Evolutionary conservation across 2,113 vertebrate species (phyloP).

Genomic region (Engraulis encrasicolus): DNA sequence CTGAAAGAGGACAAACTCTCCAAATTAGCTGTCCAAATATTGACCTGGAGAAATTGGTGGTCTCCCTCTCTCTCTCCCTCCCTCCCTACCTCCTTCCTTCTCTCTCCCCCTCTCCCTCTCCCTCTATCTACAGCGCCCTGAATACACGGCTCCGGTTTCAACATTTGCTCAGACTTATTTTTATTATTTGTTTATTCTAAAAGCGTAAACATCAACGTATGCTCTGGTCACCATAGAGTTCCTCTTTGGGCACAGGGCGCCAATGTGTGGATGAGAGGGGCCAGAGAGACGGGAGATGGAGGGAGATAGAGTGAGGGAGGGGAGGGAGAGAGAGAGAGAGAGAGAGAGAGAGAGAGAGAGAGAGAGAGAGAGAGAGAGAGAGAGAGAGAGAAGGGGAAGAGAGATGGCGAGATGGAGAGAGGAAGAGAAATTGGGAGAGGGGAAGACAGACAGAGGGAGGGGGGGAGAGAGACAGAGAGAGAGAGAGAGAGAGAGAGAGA

Average conservation of each 20-base stretch:
- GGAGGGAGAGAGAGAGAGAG: not conserved
- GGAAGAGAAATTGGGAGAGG: not conserved
- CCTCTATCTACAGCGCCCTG: conserved; percentile 68
- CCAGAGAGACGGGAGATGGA: conserved; percentile 54
- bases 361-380: not conserved
- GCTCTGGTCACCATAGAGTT: conserved; percentile 64
- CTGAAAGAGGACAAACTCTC: conserved; percentile 68
- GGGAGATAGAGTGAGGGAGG: no score
- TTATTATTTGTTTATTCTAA: conserved; percentile 78
- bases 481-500: not conserved
- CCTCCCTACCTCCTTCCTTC: conserved; percentile 66
- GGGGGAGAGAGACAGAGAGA: not conserved
- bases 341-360: not conserved
- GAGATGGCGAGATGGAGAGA: not conserved
- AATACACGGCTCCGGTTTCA: conserved; percentile 70
- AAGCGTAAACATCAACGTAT: conserved; percentile 77
- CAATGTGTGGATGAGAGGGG: conserved; percentile 65
- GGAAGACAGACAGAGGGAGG: not conserved
- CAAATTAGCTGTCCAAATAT: conserved; percentile 81
- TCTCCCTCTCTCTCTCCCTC: conserved; percentile 56
- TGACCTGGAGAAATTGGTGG: conserved; percentile 74
- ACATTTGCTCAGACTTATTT: conserved; percentile 78
- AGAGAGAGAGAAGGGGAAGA: not conserved
- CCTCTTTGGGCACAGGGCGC: conserved; percentile 74
- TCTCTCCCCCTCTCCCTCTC: conserved; percentile 61